Evolutionary conservation across 2,888 invertebrate genomes (phyloP), one percentile per base, ranked within the genome.

Genomic region (Ypsolopha scabrella): DNA sequence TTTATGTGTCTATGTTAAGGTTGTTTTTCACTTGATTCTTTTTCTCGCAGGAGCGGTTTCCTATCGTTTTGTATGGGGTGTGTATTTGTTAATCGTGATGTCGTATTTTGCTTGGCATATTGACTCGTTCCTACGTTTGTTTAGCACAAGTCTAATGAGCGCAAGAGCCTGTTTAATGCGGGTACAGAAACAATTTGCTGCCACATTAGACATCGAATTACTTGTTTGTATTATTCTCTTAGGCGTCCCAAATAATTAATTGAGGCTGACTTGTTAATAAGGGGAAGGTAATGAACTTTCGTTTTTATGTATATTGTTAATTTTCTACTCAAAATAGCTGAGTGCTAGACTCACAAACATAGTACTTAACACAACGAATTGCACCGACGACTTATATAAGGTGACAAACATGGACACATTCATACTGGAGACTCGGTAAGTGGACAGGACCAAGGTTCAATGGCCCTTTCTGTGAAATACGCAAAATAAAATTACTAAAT

Each of bases 31-130:
- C 24, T 43, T 35, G 34, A n/a, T 35, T 47, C 13, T 69, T 72
- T 77, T 73, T 68, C 63, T 64, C n/a, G 10, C 62, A 56, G 65
- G 63, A 64, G 65, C 60, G 64, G 71, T 74, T 76, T 71, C 69
- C 66, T 64, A 72, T 73, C 66, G 72, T 71, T 75, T 76, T 75
- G 71, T 76, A 67, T 69, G 70, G 71, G 68, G 72, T 64, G 67
- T 67, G 71, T 75, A 72, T 75, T 72, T 73, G 74, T 76, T 67
- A 67, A 66, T 67, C 62, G 68, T 64, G 65, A 67, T 64, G 64
- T 63, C 60, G 67, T 60, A 62, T 63, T 59, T 34, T 37, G 24
- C 39, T 52, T 49, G 64, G 62, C 64, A 70, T 72, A 75, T 72
- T 72, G 71, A 71, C 68, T 74, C 64, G 60, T 61, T 63, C 64